Conservation (phyloP, 2,888 invertebrate genomes). For the Sarcophaga rosellei region DNA sequence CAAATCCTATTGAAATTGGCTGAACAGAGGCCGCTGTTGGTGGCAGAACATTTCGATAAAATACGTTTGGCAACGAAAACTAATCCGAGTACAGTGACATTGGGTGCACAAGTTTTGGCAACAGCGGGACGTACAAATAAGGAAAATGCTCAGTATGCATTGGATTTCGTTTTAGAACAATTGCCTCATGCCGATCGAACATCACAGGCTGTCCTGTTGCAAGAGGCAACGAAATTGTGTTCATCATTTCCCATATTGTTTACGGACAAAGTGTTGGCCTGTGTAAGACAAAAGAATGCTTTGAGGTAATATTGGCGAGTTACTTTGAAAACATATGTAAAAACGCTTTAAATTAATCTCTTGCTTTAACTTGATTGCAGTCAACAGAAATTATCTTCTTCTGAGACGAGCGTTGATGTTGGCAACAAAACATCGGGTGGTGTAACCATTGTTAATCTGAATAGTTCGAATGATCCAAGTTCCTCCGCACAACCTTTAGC, state of each 20-base stretch:
- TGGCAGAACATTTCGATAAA: conserved; percentile 87
- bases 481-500: conserved; percentile 64
- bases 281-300: conserved; percentile 86
- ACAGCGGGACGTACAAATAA: conserved; percentile 87
- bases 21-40: conserved; percentile 86
- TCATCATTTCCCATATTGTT: conserved; percentile 91
- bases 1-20: conserved; percentile 90
- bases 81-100: conserved; percentile 85
- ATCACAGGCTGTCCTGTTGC: conserved; percentile 88
- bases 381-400: conserved; percentile 77
- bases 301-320: conserved; percentile 75
- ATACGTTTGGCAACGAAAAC: conserved; percentile 87
- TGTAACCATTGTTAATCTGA: conserved; percentile 90
- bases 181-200: conserved; percentile 87
- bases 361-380: conserved; percentile 66
- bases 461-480: conserved; percentile 80
- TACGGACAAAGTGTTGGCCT: conserved; percentile 89
- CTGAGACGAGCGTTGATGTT: conserved; percentile 82
- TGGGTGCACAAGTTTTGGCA: conserved; percentile 87
- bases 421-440: conserved; percentile 88
- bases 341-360: neutral
- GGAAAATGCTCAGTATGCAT: conserved; percentile 90
- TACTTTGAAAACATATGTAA: neutral
- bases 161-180: conserved; percentile 90
- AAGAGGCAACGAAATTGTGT: conserved; percentile 91